Evolutionary conservation across 2,113 vertebrate species (phyloP).

Genomic region (Callorhinus ursinus): DNA sequence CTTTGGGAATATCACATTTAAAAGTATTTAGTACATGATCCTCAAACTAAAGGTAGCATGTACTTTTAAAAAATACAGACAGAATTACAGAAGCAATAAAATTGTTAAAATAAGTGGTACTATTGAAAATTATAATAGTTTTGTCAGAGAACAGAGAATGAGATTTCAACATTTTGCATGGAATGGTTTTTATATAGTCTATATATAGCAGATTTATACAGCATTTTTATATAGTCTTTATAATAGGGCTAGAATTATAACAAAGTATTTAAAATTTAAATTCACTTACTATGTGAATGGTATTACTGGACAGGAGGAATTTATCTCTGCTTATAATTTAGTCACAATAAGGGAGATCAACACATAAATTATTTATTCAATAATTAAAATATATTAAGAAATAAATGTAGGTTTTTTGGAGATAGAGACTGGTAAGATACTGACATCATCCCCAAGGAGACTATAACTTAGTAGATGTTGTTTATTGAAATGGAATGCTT

Average conservation of each 20-base stretch:
- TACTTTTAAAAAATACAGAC: background rate
- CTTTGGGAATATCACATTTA: background rate
- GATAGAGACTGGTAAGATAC: background rate
- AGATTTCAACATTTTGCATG: background rate
- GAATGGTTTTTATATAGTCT: background rate
- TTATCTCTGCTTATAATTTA: background rate
- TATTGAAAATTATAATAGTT: slow-evolving; percentile 35
- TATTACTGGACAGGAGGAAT: background rate
- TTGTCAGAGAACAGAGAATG: background rate
- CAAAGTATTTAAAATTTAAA: background rate
- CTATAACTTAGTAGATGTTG: background rate
- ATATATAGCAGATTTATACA: background rate
- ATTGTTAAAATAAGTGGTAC: background rate
- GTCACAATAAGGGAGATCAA: background rate
- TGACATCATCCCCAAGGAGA: background rate
- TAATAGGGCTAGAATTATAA: background rate
- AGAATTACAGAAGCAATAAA: slow-evolving; percentile 15
- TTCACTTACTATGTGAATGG: background rate
- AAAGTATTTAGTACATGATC: background rate
- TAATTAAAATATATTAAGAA: background rate
- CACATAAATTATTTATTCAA: background rate
- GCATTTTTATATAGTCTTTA: background rate
- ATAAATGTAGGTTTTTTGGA: background rate
- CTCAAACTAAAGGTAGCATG: background rate
- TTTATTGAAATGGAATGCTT: slow-evolving; percentile 31